These are phyloP conservation scores for Zeuzera pyrina DNA, from an alignment of 2,888 invertebrate species.

Conservation along the genomic window DNA sequence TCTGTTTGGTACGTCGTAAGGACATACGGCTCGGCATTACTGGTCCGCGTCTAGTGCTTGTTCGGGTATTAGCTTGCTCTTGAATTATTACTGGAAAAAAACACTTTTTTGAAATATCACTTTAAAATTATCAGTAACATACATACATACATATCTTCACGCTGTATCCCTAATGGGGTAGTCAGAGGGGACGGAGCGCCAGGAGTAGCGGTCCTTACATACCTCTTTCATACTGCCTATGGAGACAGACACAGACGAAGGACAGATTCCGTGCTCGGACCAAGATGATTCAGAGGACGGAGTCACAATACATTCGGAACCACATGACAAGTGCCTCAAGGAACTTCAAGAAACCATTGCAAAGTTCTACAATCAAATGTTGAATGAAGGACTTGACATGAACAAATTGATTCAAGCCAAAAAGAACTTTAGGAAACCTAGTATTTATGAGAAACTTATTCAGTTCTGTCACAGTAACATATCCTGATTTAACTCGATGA, in stretches of 20 bases:
- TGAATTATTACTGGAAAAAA: conserved; percentile 31
- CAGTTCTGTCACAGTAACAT: conserved; percentile 95
- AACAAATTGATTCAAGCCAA: conserved; percentile 91
- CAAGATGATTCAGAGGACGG: conserved; percentile 70
- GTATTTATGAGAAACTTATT: conserved; percentile 97
- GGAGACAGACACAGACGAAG: conserved; percentile 63
- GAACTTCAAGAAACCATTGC: conserved; percentile 89
- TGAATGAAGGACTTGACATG: conserved; percentile 87
- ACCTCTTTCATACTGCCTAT: no score
- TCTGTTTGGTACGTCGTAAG: conserved; percentile 39
- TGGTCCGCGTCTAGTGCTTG: conserved; percentile 20
- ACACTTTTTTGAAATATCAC: no score
- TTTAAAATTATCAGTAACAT: no score
- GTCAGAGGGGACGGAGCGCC: no score
- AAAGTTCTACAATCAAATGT: conserved; percentile 83
- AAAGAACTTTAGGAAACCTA: conserved; percentile 96
- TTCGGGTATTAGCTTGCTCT: conserved; percentile 19
- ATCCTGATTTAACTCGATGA: no score
- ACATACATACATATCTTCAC: no score
- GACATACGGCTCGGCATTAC: conserved; percentile 57
- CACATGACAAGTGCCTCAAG: conserved; percentile 82
- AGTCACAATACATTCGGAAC: conserved; percentile 85
- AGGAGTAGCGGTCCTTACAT: no score
- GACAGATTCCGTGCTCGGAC: conserved; percentile 51
- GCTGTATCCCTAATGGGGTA: no score